Base-by-base conservation (phyloP, 2,113 vertebrate genomes). In the Perca schrenkii region DNA sequence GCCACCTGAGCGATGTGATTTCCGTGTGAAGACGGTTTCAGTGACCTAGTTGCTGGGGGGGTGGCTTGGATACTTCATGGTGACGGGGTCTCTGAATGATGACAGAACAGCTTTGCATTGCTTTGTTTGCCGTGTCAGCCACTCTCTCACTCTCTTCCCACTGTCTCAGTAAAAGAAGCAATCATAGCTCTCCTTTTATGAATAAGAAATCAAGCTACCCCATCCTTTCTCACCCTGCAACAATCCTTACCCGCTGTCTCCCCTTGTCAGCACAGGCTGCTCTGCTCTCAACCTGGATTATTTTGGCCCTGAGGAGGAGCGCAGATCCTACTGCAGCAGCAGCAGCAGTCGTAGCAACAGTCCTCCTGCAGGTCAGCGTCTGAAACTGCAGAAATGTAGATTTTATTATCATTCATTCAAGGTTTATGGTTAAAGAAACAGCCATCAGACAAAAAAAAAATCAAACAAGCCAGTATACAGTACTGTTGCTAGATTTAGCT, bases 221-320 rank as follows among this genome's bases (percentile, higher is more conserved):
- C 13, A 1, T 57, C n/a, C 28, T 56, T 13, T 15, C n/a, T 34
- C n/a, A 21, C 3, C 66, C 25, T 16, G 10, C 49, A 49, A 28
- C 52, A 25, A 10, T 25, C 63, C 61, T 74, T 49, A 70, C 31
- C 61, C 94, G 92, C 94, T 96, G 95, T 96, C 95, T 96, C 93
- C 86, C 94, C 94, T 34, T 95, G 96, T 95, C 94, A 96, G 94
- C 95, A 95, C 96, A 96, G 96, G 94, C 95, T 96, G 95, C 95
- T 95, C 94, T 96, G 94, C 96, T 89, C 95, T 98, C 93, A 97
- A 97, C 95, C 95, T 98, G 95, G 97, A 98, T 96, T 97, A 96
- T 95, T 98, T 98, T 97, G 97, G 97, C 94, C 96, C 96, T 86
- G 96, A 96, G 96, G 97, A 98, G 95, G 96, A 96, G 94, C 96